Base-by-base conservation (phyloP, 2,888 invertebrate species). In the Malachius bipustulatus region DNA sequence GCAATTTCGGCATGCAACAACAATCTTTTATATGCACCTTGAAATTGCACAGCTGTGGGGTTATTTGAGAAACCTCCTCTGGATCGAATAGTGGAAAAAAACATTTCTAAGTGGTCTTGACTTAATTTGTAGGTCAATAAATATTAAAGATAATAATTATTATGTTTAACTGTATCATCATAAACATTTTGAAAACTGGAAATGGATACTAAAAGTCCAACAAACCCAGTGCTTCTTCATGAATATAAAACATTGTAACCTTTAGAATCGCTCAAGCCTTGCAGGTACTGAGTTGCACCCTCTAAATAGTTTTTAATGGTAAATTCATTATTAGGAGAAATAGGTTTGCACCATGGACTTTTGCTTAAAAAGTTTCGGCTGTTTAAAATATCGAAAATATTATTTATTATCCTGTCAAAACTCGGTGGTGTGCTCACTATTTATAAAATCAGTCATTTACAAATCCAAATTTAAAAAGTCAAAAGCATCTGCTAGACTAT, bases 361-460 rank as follows among this genome's bases (percentile, higher is more conserved):
- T 14, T 29, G 9, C 30, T 30, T 14, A 38, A 32, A 30, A 16
- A 15, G 28, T 38, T 38, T 13, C 32, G 10, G 4, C 32, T 34
- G 26, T 51, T 51, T 4, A 48, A 33, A 13, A 50, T 35, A 33
- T 49, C 47, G 37, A 50, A 52, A 6, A 41, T 36, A 24, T 45
- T 36, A 32, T 47, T 46, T 1, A 51, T 36, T 4, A 36, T 37
- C 28, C 31, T 14, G 28, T n/a, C 47, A 48, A 40, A 46, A 47
- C 16, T 35, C 13, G 15, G 43, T 46, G 10, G 49, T 50, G 2
- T 37, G 40, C 19, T 43, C 40, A 29, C 36, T 36, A 8, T 34
- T 32, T 26, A 32, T 1, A 31, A 48, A 48, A 12, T 42, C 14
- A 8, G 16, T 4, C 3, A 41, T 4, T 14, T 38, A 26, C 32